Percentiles rank a stretch among this genome's conserved stretches.
Evolutionary conservation across 2,888 invertebrate genomes (phyloP).

Genomic region (Harpagoxenus sublaevis): DNA sequence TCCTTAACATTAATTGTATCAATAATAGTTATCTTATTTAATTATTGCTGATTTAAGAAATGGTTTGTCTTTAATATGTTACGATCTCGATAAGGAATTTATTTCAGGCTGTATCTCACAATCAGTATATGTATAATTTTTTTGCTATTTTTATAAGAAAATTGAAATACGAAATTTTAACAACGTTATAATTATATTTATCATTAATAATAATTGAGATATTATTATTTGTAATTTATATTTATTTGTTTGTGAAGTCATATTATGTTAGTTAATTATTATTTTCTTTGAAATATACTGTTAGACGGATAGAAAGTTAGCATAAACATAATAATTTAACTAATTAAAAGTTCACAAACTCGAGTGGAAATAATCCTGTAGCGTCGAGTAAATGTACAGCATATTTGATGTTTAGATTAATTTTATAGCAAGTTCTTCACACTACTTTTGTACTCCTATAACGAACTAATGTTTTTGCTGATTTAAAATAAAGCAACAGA

Average conservation of each 20-base stretch:
- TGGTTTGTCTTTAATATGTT: not conserved
- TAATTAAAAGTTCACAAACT: constrained; percentile 12
- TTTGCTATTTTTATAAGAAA: not conserved
- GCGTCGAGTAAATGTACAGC: not conserved
- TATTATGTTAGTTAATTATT: not conserved
- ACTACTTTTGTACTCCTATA: not conserved
- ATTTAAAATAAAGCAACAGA: not conserved
- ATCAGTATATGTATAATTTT: not conserved
- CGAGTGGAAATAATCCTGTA: not conserved
- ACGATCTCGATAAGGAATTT: not conserved
- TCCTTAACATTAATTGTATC: not conserved
- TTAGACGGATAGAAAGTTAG: not conserved
- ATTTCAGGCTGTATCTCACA: not conserved
- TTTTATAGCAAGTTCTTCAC: not conserved
- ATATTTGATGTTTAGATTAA: not conserved
- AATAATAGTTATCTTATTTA: not conserved
- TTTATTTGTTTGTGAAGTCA: not conserved
- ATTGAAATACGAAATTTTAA: not conserved
- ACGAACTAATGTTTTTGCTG: not conserved
- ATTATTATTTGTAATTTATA: not conserved
- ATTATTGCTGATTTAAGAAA: not conserved
- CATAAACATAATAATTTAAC: not conserved
- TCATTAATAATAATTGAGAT: not conserved
- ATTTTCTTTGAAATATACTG: not conserved
- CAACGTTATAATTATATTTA: not conserved